Percentiles rank a stretch among this genome's conserved stretches.
phyloP scores from a whole-genome alignment of 2,888 invertebrate species.

The Acronicta aceris region DNA sequence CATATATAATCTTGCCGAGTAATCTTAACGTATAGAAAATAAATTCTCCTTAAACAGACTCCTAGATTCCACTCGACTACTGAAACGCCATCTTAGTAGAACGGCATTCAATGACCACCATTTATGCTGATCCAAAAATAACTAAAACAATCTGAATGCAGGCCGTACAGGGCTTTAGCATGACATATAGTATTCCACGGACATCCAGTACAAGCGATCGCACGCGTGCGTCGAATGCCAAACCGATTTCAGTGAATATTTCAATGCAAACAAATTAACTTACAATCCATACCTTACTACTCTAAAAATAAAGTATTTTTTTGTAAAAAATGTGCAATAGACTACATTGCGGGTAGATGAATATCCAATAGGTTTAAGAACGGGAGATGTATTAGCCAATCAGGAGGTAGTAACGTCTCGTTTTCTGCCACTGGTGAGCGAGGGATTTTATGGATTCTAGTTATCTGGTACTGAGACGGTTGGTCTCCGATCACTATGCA shows the following conservation, averaged over 20 bases:
- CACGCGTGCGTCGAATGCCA: slow-evolving; percentile 78
- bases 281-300: slow-evolving; percentile 58
- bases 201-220: slow-evolving; percentile 74
- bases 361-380: slow-evolving; percentile 62
- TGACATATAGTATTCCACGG: slow-evolving; percentile 74
- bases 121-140: slow-evolving; percentile 72
- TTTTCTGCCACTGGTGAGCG: slow-evolving; percentile 55
- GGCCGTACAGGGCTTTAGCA: slow-evolving; percentile 75
- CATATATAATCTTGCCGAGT: slow-evolving; percentile 17
- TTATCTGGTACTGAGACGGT: slow-evolving; percentile 69
- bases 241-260: slow-evolving; percentile 68
- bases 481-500: slow-evolving; percentile 65
- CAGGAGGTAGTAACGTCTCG: slow-evolving; percentile 27
- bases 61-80: slow-evolving; percentile 25
- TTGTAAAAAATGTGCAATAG: slow-evolving; percentile 24
- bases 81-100: slow-evolving; percentile 43
- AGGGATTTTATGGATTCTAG: slow-evolving; percentile 59
- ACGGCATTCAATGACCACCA: slow-evolving; percentile 53
- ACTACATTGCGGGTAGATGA: slow-evolving; percentile 47
- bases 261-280: slow-evolving; percentile 60
- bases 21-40: slow-evolving; percentile 25
- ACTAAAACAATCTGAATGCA: slow-evolving; percentile 79
- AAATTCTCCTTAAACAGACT: slow-evolving; percentile 10
- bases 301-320: slow-evolving; percentile 53
- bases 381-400: slow-evolving; percentile 65